Evolutionary conservation across 2,888 invertebrate genomes (phyloP).

Genomic region (Gymnoscelis rufifasciata): DNA sequence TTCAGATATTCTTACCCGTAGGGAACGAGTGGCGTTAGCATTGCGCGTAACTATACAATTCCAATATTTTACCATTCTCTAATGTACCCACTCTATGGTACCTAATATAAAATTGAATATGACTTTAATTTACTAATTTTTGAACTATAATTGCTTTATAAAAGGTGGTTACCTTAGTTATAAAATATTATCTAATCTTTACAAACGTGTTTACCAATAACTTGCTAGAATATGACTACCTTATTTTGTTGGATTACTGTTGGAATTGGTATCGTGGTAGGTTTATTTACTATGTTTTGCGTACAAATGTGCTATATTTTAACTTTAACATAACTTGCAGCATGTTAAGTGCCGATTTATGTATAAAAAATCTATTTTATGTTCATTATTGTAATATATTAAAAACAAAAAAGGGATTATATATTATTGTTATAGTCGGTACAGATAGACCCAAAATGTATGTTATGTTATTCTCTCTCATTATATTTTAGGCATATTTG

Average conservation of each 20-base stretch:
- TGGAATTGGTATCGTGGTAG: background rate
- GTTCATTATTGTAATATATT: too few species aligned
- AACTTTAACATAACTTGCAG: background rate
- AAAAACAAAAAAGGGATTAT: too few species aligned
- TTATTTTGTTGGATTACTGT: background rate
- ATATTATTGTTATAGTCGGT: too few species aligned
- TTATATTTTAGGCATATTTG: background rate
- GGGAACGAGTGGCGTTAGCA: background rate
- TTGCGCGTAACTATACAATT: conserved; percentile 4
- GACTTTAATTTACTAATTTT: conserved; percentile 27
- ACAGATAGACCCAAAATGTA: too few species aligned
- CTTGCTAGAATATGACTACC: background rate
- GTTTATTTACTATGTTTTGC: background rate
- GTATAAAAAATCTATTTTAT: too few species aligned
- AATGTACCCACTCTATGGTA: background rate
- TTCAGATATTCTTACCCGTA: background rate
- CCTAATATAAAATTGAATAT: conserved; percentile 1
- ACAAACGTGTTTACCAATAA: conserved; percentile 7
- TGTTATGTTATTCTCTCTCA: background rate
- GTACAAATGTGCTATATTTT: background rate
- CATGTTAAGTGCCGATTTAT: background rate
- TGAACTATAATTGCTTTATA: conserved; percentile 39
- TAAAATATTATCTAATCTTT: conserved; percentile 18
- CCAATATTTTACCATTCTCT: conserved; percentile 1
- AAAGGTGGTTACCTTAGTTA: conserved; percentile 25